Percentiles rank a stretch among this genome's conserved stretches.
These are phyloP conservation scores for Falco biarmicus DNA, from an alignment of 2,797 vertebrate species.

Conservation along the genomic window DNA sequence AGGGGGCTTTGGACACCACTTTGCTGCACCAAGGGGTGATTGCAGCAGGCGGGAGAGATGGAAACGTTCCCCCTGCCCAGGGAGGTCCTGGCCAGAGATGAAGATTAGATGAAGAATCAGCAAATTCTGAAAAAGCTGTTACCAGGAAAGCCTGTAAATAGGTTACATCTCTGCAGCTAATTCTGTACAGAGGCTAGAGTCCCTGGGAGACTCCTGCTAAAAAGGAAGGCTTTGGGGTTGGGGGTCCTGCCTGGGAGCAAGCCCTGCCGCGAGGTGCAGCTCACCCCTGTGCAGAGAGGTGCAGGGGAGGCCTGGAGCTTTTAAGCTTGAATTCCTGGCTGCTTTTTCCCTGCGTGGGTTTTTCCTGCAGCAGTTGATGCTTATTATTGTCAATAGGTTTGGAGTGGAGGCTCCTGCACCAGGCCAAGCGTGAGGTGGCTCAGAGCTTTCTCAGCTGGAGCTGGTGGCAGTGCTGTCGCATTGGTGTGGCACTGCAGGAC, in stretches of 20 bases:
- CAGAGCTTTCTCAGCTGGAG: neutral
- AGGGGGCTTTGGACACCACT: fast-evolving
- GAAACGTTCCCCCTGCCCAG: neutral
- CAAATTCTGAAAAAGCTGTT: neutral
- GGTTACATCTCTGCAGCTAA: neutral
- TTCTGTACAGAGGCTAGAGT: neutral
- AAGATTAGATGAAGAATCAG: neutral
- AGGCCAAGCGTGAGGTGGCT: neutral
- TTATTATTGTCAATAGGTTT: neutral
- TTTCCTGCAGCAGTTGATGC: neutral
- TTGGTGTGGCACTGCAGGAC: neutral
- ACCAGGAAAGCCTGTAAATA: neutral
- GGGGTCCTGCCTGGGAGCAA: neutral
- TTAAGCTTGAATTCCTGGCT: neutral
- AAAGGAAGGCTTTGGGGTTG: neutral
- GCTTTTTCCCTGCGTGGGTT: neutral
- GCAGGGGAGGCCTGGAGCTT: neutral
- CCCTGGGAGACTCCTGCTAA: neutral
- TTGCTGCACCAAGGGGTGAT: neutral
- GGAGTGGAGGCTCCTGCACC: neutral
- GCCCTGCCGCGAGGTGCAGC: fast-evolving
- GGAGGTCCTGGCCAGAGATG: neutral
- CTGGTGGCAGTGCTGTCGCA: fast-evolving
- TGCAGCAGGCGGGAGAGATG: too few species aligned
- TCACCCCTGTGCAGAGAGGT: too few species aligned